Base-by-base conservation (phyloP, 2,113 vertebrate species). In the Columbina picui region DNA sequence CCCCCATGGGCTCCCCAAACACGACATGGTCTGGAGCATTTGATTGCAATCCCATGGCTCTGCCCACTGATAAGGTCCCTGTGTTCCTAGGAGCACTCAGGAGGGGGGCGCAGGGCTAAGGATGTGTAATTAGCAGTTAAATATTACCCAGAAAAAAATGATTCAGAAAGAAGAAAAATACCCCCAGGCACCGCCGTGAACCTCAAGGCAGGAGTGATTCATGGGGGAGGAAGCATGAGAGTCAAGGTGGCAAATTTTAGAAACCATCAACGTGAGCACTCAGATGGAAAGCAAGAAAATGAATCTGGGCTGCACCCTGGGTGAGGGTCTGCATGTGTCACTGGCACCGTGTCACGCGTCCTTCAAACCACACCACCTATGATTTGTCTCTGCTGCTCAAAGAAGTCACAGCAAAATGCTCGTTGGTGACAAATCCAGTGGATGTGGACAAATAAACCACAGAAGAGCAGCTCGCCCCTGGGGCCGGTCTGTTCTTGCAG, bases 1-100 rank as follows among this genome's bases (percentile, higher is more conserved):
- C 30, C 47, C 29, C 6, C 26, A 0, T 0, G 22, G 36, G 22
- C 32, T 36, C 57, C 52, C 21, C 27, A 15, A 34, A 74, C 12
- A 7, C 0, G 1, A 13, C 23, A 5, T 30, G 8, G 16, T 6
- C 47, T 5, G 1, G 50, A 5, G 15, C 34, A 38, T 65, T 7
- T 16, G 41, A 47, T 45, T 19, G 32, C 41, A 17, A 7, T 23
- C 18, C 29, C 7, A 38, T 39, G 36, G 27, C 56, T 82, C 22
- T 43, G 12, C 49, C 36, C 19, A 1, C 49, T 6, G 29, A 6
- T 20, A 19, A 12, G 12, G 41, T 29, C 43, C 57, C 43, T 1
- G 2, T 6, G 11, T 6, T 52, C 32, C 29, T 12, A 26, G 52
- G 67, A 17, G 8, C 29, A 7, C 43, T 55, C 39, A 6, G 43